phyloP scores from a whole-genome alignment of 2,888 invertebrate genomes.

The Reticulitermes lucifugus region DNA sequence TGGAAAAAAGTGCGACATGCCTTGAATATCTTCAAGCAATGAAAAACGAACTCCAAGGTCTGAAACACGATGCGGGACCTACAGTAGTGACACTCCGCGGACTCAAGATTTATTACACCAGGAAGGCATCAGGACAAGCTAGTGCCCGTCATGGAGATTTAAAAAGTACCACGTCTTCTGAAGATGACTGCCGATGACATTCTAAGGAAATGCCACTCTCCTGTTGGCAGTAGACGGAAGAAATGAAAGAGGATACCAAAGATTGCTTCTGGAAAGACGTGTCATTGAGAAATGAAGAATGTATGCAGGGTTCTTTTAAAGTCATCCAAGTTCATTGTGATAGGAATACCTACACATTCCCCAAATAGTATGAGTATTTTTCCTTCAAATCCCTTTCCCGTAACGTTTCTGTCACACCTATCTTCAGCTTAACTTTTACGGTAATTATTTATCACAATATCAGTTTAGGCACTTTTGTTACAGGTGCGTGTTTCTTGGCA shows the following conservation, averaged over 20 bases:
- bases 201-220: conserved; percentile 16
- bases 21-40: conserved; percentile 32
- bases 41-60: conserved; percentile 15
- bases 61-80: not conserved
- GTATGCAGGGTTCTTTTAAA: not conserved
- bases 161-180: conserved; percentile 1
- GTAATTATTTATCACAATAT: not conserved
- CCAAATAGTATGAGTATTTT: not conserved
- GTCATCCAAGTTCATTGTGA: not conserved
- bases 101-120: conserved; percentile 13
- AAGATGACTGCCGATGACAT: conserved; percentile 20
- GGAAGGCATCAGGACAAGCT: conserved; percentile 21
- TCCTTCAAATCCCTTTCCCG: not conserved
- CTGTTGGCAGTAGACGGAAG: not conserved
- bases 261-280: not conserved
- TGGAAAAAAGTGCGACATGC: conserved; percentile 28
- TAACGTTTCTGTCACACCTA: not conserved
- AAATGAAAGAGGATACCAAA: not conserved
- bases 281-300: conserved; percentile 22
- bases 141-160: not conserved
- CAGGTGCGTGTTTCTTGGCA: not conserved
- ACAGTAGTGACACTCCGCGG: not conserved
- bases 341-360: not conserved
- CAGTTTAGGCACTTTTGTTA: not conserved
- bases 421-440: not conserved